A percentile compares a stretch with the other conserved stretches of the same genome.
phyloP scores from a whole-genome alignment of 2,797 vertebrate species.

The Geotria australis region DNA sequence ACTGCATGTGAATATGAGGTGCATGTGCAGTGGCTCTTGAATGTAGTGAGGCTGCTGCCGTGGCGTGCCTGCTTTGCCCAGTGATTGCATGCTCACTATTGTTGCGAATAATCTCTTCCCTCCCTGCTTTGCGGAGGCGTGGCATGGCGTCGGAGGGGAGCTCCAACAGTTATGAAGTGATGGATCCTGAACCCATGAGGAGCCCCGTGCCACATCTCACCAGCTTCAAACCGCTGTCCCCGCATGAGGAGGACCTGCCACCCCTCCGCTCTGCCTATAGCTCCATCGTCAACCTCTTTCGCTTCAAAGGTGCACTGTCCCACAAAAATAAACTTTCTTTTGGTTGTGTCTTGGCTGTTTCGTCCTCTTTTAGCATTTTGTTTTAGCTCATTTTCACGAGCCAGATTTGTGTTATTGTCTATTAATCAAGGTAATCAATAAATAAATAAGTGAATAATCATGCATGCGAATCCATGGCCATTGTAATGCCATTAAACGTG shows the following conservation, averaged over 20 bases:
- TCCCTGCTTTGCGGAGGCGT: slow-evolving; percentile 12
- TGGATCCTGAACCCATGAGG: slow-evolving; percentile 26
- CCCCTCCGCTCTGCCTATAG: slow-evolving; percentile 87
- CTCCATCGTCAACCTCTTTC: slow-evolving; percentile 87
- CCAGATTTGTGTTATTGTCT: too few species aligned
- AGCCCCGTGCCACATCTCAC: slow-evolving; percentile 66
- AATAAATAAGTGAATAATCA: too few species aligned
- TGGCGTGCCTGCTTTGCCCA: too few species aligned
- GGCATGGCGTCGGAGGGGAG: slow-evolving; percentile 80
- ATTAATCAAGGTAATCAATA: too few species aligned
- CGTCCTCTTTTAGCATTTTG: not conserved
- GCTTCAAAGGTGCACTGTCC: slow-evolving; percentile 60
- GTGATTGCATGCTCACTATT: too few species aligned
- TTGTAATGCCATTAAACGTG: too few species aligned
- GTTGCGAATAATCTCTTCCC: too few species aligned
- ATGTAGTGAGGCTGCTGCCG: too few species aligned
- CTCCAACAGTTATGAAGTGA: slow-evolving; percentile 28
- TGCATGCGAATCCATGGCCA: too few species aligned
- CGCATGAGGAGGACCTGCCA: slow-evolving; percentile 64
- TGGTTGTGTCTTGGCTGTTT: not conserved
- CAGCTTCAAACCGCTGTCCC: slow-evolving; percentile 84
- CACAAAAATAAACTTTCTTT: not conserved
- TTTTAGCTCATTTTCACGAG: not conserved
- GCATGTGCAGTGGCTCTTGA: too few species aligned
- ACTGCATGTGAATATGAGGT: too few species aligned